A percentile compares a stretch with the other conserved stretches of the same genome.
Evolutionary conservation across 1,140 invertebrate species (phyloP).

Genomic region (Hesperophylax magnus): DNA sequence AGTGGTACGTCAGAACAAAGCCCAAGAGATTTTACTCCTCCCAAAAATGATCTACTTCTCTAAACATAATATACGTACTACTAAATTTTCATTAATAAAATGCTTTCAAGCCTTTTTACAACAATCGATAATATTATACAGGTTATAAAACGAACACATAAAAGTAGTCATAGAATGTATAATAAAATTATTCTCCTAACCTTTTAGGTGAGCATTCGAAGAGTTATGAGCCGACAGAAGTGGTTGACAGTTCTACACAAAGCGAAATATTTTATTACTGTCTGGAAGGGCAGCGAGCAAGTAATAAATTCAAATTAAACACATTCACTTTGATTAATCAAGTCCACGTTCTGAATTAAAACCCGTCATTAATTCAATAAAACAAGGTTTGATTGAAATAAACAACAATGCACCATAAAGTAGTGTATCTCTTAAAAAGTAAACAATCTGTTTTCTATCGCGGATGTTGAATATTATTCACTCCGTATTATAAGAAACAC

Average conservation of each 20-base stretch:
- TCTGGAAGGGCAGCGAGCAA: background rate
- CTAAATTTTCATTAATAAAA: no score
- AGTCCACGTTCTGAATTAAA: background rate
- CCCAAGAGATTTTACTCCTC: no score
- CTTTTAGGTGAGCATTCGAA: no score
- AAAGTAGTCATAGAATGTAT: no score
- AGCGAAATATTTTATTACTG: background rate
- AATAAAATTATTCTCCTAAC: no score
- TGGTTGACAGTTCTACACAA: constrained; percentile 23
- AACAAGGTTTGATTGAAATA: constrained; percentile 7
- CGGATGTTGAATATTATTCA: background rate
- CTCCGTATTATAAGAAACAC: background rate
- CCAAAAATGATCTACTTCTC: no score
- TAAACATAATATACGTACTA: no score
- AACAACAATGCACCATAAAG: constrained; percentile 21
- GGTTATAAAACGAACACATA: no score
- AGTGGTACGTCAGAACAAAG: no score
- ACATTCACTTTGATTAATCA: background rate
- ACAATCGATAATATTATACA: no score
- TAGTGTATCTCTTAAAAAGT: constrained; percentile 9
- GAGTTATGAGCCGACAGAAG: no score
- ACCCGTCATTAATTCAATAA: background rate
- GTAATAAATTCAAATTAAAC: constrained; percentile 17
- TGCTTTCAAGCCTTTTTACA: no score
- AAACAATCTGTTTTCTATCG: constrained; percentile 28